Conservation (phyloP, 1,140 invertebrate species). For the Tribolium madens region DNA sequence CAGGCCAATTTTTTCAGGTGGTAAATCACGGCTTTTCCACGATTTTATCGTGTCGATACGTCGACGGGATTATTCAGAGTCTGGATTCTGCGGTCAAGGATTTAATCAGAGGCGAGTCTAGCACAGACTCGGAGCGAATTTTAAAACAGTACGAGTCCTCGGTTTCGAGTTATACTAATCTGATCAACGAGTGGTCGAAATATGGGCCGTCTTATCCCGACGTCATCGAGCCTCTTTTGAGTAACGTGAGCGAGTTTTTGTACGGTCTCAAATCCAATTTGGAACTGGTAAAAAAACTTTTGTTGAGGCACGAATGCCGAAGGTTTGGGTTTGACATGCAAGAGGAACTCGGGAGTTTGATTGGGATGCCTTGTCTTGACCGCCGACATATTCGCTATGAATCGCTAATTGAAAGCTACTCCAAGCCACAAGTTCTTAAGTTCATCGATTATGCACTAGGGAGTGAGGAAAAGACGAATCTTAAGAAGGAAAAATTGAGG, state of each 20-base stretch:
- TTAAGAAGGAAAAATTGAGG: slow-evolving; percentile 62
- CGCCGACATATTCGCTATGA: slow-evolving; percentile 64
- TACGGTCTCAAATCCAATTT: slow-evolving; percentile 70
- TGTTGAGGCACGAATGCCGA: slow-evolving; percentile 53
- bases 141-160: slow-evolving; percentile 48
- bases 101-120: slow-evolving; percentile 13
- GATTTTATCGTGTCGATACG: slow-evolving; percentile 49
- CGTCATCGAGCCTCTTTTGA: slow-evolving; percentile 73
- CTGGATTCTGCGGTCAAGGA: slow-evolving; percentile 8
- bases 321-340: slow-evolving; percentile 50
- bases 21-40: slow-evolving; percentile 56
- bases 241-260: slow-evolving; percentile 72
- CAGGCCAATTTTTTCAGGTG: slow-evolving; percentile 51
- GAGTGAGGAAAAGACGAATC: slow-evolving; percentile 50
- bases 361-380: slow-evolving; percentile 67
- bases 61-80: slow-evolving; percentile 10
- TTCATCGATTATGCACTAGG: slow-evolving; percentile 54
- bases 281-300: slow-evolving; percentile 64
- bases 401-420: slow-evolving; percentile 66
- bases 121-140: neutral
- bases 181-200: slow-evolving; percentile 68
- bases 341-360: slow-evolving; percentile 63
- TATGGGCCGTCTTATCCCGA: slow-evolving; percentile 76
- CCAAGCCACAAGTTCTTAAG: slow-evolving; percentile 61
- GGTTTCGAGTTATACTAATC: slow-evolving; percentile 54